Evolutionary conservation across 1,140 invertebrate species (phyloP).

Genomic region (Brachionus rubens): DNA sequence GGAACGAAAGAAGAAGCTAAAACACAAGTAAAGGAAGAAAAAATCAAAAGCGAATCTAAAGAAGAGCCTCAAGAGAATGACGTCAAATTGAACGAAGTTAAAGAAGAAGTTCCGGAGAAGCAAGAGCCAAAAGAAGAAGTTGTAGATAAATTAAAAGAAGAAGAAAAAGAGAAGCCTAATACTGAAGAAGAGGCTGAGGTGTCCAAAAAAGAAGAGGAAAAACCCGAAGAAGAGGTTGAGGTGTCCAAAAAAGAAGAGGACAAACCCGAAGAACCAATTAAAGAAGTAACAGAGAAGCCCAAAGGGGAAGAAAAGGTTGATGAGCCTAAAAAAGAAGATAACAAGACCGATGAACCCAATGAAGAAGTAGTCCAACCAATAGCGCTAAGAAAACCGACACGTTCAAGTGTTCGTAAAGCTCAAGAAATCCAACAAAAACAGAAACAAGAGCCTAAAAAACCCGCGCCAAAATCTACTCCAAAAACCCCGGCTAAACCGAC

Average conservation of each 20-base stretch:
- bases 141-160: not conserved
- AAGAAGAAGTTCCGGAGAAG: not conserved
- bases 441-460: not conserved
- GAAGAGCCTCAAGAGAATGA: not conserved
- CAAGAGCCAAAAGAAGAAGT: not conserved
- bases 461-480: not conserved
- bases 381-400: slow-evolving; percentile 6
- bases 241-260: not conserved
- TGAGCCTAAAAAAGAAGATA: not conserved
- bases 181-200: not conserved
- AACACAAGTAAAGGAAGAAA: not conserved
- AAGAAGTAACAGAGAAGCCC: not conserved
- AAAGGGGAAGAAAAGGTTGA: not conserved
- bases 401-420: slow-evolving; percentile 21
- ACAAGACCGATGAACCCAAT: not conserved
- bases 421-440: slow-evolving; percentile 1
- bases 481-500: not conserved
- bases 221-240: not conserved
- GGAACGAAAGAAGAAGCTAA: not conserved
- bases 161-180: not conserved
- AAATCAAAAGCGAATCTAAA: not conserved
- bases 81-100: not conserved
- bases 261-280: not conserved
- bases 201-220: not conserved
- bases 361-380: not conserved